Evolutionary conservation across 2,113 vertebrate species (phyloP).

Genomic region (Cephalopterus ornatus): DNA sequence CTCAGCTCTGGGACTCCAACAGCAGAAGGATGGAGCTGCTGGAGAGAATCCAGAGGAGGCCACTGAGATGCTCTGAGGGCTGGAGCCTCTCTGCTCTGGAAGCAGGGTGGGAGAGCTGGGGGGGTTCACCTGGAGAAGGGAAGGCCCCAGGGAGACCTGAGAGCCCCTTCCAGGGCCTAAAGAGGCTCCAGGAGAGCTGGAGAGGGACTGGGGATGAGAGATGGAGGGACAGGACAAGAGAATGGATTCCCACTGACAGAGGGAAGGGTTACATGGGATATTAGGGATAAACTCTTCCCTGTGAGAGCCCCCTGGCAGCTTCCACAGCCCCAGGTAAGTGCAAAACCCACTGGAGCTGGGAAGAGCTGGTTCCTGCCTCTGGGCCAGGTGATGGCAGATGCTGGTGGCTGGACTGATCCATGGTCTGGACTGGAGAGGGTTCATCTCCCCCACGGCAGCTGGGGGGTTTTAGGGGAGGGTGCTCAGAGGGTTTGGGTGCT

Average conservation of each 20-base stretch:
- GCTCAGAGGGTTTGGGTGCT: not conserved
- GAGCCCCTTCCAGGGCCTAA: not conserved
- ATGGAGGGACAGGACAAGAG: not conserved
- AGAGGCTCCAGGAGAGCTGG: not conserved
- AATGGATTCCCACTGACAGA: not conserved
- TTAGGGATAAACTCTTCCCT: not conserved
- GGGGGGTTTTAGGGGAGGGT: not conserved
- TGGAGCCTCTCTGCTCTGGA: not conserved
- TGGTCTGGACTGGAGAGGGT: not conserved
- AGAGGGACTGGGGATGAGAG: too few relatives aligned
- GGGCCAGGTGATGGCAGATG: rapidly evolving
- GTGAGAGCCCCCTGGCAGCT: not conserved
- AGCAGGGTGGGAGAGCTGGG: not conserved
- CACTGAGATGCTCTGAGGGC: not conserved
- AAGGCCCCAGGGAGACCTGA: not conserved
- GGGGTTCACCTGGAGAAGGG: not conserved
- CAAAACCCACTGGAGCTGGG: not conserved
- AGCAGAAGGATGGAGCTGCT: not conserved
- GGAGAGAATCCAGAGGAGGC: not conserved
- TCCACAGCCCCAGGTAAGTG: not conserved
- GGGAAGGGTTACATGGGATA: not conserved
- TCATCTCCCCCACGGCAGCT: rapidly evolving
- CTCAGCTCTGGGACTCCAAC: not conserved
- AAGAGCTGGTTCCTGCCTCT: not conserved
- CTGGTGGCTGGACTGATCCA: not conserved